A percentile compares a stretch with the other conserved stretches of the same genome.
Conservation (phyloP, 2,797 vertebrate genomes). For the Gambelia wislizenii region DNA sequence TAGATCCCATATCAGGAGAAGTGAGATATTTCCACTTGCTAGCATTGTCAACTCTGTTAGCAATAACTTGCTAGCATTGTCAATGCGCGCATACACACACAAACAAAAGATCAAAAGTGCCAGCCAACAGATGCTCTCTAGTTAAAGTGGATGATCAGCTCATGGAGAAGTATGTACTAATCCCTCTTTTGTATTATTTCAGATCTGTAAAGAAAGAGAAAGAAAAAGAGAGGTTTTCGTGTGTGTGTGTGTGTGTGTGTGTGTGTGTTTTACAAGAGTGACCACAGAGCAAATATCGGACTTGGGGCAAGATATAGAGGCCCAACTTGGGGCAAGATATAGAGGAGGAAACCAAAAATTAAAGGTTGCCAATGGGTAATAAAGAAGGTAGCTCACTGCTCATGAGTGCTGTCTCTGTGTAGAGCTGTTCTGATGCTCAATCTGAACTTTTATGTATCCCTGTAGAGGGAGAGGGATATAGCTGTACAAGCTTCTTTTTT, state of each 20-base stretch:
- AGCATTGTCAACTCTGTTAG: conserved; percentile 2
- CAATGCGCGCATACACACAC: neutral
- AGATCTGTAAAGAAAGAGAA: neutral
- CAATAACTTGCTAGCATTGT: conserved; percentile 1
- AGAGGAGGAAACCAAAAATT: conserved; percentile 19
- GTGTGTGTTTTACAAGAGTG: neutral
- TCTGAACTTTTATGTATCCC: conserved; percentile 44
- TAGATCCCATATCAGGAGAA: conserved; percentile 4
- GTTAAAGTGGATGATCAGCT: conserved; percentile 13
- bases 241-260: too few species aligned
- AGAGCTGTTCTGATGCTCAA: conserved; percentile 33
- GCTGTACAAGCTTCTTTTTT: conserved; percentile 33
- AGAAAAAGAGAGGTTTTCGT: neutral
- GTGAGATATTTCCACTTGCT: conserved; percentile 7
- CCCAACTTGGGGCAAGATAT: neutral
- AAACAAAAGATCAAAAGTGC: conserved; percentile 13
- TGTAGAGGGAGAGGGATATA: conserved; percentile 44
- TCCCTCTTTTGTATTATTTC: neutral
- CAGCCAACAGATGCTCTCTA: conserved; percentile 19
- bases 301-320: neutral
- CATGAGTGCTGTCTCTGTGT: neutral
- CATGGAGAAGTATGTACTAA: conserved; percentile 5
- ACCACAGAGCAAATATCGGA: neutral
- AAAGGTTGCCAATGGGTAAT: conserved; percentile 21
- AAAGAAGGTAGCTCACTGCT: conserved; percentile 15